A percentile compares a stretch with the other conserved stretches of the same genome.
phyloP scores from a whole-genome alignment of 2,113 vertebrate genomes.

The Atractosteus spatula region DNA sequence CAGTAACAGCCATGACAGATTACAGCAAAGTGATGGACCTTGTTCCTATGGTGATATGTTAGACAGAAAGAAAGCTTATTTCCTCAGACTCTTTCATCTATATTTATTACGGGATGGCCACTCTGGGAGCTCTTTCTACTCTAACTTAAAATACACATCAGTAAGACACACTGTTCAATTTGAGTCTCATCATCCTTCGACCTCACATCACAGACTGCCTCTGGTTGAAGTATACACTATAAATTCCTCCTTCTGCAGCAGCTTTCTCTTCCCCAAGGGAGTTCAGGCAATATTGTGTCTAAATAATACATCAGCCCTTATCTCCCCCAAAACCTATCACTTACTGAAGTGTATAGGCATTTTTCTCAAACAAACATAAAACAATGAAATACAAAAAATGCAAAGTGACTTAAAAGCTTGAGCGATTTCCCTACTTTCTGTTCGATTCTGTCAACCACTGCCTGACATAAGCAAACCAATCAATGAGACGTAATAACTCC shows the following conservation, averaged over 20 bases:
- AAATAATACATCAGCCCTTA: slow-evolving; percentile 14
- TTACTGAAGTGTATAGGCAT: background rate
- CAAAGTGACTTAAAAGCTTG: background rate
- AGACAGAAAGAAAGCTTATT: background rate
- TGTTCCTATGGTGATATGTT: slow-evolving; percentile 16
- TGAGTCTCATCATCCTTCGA: slow-evolving; percentile 10
- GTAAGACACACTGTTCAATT: slow-evolving; percentile 34
- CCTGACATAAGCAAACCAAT: slow-evolving; percentile 11
- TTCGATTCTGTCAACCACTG: background rate
- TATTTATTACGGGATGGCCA: slow-evolving; percentile 18
- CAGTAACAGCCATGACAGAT: background rate
- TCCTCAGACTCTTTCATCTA: slow-evolving; percentile 10
- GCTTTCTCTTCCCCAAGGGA: background rate
- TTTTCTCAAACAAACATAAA: background rate
- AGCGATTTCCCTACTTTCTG: background rate
- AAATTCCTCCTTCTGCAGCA: slow-evolving; percentile 6
- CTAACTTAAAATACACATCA: slow-evolving; percentile 32
- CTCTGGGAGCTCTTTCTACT: background rate
- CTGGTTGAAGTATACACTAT: slow-evolving; percentile 6
- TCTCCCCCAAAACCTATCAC: background rate
- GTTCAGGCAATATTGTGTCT: slow-evolving; percentile 1
- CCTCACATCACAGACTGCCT: slow-evolving; percentile 21
- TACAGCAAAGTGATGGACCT: background rate
- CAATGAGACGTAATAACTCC: slow-evolving; percentile 2
- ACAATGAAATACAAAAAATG: background rate